Percentiles rank a stretch among this genome's conserved stretches.
These are phyloP conservation scores for Balaeniceps rex DNA, from an alignment of 2,113 vertebrate genomes.

Conservation along the genomic window DNA sequence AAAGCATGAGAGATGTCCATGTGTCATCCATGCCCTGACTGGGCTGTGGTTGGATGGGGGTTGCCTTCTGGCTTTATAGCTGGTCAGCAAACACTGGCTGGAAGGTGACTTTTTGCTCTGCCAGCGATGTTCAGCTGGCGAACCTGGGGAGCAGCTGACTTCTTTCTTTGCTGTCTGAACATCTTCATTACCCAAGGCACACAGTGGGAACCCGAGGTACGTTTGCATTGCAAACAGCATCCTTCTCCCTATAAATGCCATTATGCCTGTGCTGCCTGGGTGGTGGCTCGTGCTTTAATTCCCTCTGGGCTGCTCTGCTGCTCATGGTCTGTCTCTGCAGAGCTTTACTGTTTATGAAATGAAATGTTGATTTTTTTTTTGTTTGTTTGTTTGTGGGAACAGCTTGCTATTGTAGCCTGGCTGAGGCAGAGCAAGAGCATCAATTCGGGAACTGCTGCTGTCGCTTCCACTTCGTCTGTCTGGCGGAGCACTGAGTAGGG, in stretches of 20 bases:
- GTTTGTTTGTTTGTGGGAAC: not conserved
- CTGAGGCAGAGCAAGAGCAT: not conserved
- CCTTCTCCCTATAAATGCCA: not conserved
- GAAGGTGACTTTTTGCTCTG: not conserved
- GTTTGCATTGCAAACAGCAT: not conserved
- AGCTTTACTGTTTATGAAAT: not conserved
- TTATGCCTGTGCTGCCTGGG: not conserved
- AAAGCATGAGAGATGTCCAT: not conserved
- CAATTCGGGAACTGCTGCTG: not conserved
- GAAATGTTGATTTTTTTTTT: not conserved
- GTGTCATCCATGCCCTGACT: rapidly evolving
- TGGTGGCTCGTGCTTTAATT: not conserved
- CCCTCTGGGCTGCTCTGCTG: not conserved
- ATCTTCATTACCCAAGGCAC: not conserved
- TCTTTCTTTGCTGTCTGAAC: not conserved
- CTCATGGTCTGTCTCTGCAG: not conserved
- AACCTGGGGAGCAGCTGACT: not conserved
- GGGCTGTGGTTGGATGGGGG: not conserved
- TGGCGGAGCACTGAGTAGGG: not conserved
- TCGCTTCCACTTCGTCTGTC: not conserved
- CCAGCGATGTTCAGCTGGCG: not conserved
- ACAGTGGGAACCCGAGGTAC: not conserved
- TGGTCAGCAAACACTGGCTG: not conserved
- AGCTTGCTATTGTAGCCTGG: not conserved
- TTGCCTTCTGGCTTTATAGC: not conserved